Evolutionary conservation across 1,140 invertebrate genomes (phyloP), one percentile per base, ranked within the genome.

Genomic region (Anoplophora glabripennis): DNA sequence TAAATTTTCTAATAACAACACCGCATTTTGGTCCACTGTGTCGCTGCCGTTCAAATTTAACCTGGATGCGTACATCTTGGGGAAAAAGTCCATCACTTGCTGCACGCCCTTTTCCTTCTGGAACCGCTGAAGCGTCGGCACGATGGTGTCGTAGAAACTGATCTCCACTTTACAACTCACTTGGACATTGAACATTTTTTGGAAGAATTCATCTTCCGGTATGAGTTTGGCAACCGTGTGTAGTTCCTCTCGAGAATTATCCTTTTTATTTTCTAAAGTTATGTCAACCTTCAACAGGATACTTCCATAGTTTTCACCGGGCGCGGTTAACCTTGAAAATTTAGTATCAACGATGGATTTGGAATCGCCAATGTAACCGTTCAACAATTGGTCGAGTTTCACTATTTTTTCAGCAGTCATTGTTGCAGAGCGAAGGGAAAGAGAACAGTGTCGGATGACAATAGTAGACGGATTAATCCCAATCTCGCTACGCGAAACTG

Each of bases 301-400:
- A 66, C 83, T 83, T 2, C 81, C 82, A 63, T 82, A 84, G 74
- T 84, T 84, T 61, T 84, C 82, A 1, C 82, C 82, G 0, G 77
- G 77, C 35, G 78, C 80, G 8, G 81, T 83, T 14, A 84, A 56
- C 53, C 73, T 72, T 2, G 38, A 58, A n/a, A 66, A 51, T 34
- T 56, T 60, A 14, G 38, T n/a, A 12, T 47, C 37, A 7, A 66
- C 14, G 36, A 63, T 58, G 34, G 41, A 18, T 21, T 52, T 41
- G 7, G 7, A 10, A 7, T 59, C 52, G 18, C 48, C 35, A 1
- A 60, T 45, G 15, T 59, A 38, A 4, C 9, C 9, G 11, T 14
- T 35, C 18, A 66, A 12, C n/a, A 66, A 17, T n/a, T 63, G 48
- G 11, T 57, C 53, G 15, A 62, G 28, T 12, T 57, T 54, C 48